phyloP scores from a whole-genome alignment of 1,140 invertebrate species.

The Diorhabda elongata region DNA sequence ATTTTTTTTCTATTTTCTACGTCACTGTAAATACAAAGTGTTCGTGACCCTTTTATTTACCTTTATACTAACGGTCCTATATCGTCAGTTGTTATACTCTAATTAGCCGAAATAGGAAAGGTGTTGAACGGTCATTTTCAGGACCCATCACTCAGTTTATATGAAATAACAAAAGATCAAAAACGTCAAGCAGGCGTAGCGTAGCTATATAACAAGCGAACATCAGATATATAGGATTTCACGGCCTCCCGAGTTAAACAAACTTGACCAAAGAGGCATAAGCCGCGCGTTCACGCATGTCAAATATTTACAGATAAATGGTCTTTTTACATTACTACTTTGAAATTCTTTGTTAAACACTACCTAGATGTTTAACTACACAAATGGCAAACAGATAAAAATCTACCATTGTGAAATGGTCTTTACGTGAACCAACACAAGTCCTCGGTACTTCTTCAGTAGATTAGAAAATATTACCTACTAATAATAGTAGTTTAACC shows the following conservation, averaged over 20 bases:
- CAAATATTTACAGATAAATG: conserved; percentile 1
- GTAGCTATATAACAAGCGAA: conserved; percentile 22
- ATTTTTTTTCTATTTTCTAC: no score
- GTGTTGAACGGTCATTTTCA: conserved; percentile 23
- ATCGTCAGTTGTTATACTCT: neutral
- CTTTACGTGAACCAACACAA: neutral
- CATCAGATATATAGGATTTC: conserved; percentile 18
- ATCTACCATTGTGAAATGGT: neutral
- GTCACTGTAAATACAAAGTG: no score
- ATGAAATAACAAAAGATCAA: conserved; percentile 13
- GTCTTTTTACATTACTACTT: neutral
- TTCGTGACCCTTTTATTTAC: neutral
- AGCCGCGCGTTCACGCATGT: neutral
- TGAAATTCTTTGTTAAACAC: neutral
- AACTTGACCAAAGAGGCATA: neutral
- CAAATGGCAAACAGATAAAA: conserved; percentile 2
- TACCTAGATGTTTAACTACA: conserved; percentile 1
- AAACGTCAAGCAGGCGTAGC: conserved; percentile 13
- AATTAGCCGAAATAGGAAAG: conserved; percentile 24
- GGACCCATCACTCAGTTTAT: conserved; percentile 12
- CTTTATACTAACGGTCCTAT: neutral
- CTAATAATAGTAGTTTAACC: neutral
- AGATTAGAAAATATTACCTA: neutral
- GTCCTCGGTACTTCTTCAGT: neutral
- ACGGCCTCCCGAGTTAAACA: neutral